Base-by-base conservation (phyloP, 2,113 vertebrate species). In the Cyprinodon variegatus region DNA sequence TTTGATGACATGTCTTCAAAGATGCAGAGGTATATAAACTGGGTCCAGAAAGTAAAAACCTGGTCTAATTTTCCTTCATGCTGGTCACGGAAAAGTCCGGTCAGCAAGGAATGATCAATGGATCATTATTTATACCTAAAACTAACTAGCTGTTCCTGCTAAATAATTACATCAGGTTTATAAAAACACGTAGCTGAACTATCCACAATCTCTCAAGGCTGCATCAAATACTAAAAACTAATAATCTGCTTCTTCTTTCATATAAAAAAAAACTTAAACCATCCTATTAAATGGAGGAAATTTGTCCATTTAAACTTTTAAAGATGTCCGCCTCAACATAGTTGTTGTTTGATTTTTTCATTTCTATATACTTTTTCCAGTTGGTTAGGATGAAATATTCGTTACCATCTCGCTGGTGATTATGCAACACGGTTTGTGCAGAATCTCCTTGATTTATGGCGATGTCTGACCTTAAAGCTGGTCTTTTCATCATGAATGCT, bases 401-500 rank as follows among this genome's bases (percentile, higher is more conserved):
- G 8, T 70, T 76, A 46, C 9, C 66, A 13, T 0, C 29, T 15
- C 74, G 68, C 11, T 61, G 12, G 60, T 61, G 46, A 78, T 75
- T 17, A 17, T 60, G 40, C 62, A 43, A 0, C 22, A 66, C 2
- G 11, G n/a, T 61, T 48, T 67, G 14, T 72, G 17, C 45, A 60
- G 67, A 62, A 77, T 22, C 83, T 66, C 53, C 29, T 69, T 38
- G 38, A 62, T 77, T 69, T 61, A 15, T 43, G 11, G 59, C 45
- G 38, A 22, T 57, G 59, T 76, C 63, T 77, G 45, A 48, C 41
- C 63, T 82, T 50, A 78, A 76, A 86, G 79, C 76, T 36, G 72
- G 15, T 79, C 81, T 91, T 89, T 82, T 83, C 79, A 87, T 91
- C 87, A 89, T 40, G 46, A 81, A 68, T 72, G 78, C 67, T 88